These are phyloP conservation scores for Paraescarpia echinospica DNA, from an alignment of 1,140 invertebrate species.

Conservation along the genomic window DNA sequence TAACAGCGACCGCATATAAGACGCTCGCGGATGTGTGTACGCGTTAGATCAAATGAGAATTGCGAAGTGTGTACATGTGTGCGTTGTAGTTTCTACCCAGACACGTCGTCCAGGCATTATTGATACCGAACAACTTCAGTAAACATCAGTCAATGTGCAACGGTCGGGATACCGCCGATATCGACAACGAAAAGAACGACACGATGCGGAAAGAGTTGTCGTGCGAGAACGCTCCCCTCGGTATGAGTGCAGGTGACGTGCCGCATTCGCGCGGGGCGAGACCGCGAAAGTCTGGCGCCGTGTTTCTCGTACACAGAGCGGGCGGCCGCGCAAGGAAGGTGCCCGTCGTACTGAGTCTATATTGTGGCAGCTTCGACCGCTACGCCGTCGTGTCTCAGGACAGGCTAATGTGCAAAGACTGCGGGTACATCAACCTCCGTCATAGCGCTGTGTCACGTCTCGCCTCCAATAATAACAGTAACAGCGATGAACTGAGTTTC, in stretches of 20 bases:
- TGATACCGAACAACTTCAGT: not conserved
- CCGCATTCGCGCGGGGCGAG: not conserved
- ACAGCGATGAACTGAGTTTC: not conserved
- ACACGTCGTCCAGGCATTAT: not conserved
- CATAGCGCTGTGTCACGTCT: slow-evolving; percentile 7
- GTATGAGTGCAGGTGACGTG: not conserved
- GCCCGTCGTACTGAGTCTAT: slow-evolving; percentile 11
- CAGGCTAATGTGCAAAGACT: slow-evolving; percentile 8
- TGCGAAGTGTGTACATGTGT: not conserved
- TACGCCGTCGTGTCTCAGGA: slow-evolving; percentile 20
- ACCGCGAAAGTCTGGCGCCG: not conserved
- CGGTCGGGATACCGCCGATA: not conserved
- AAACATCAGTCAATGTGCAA: not conserved
- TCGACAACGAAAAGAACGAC: not conserved
- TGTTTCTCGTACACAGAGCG: not conserved
- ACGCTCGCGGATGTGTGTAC: not conserved
- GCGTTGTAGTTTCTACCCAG: not conserved
- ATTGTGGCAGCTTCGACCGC: not conserved
- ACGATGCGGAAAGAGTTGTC: not conserved
- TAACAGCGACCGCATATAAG: not conserved
- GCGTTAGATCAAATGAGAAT: not conserved
- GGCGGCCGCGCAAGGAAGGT: not conserved
- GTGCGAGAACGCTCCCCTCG: not conserved
- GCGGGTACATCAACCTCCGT: slow-evolving; percentile 17
- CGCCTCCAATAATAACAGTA: not conserved